Evolutionary conservation across 2,888 invertebrate species (phyloP).

Genomic region (Amiota mariae): DNA sequence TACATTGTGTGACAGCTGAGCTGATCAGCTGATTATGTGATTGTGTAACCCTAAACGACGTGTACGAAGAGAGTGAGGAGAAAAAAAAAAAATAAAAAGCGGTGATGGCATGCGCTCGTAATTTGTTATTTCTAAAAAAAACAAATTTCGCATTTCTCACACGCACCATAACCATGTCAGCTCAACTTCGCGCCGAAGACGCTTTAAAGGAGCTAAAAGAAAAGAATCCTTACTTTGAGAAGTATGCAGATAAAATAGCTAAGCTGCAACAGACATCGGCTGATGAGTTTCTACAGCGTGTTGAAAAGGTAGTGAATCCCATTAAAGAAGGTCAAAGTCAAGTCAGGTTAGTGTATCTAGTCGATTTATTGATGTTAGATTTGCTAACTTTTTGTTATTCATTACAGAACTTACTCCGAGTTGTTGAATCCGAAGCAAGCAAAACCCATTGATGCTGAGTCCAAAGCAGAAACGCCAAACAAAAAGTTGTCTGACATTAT

Average conservation of each 20-base stretch:
- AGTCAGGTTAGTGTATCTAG: constrained; percentile 54
- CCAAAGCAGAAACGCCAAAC: constrained; percentile 71
- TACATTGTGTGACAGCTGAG: too few relatives aligned
- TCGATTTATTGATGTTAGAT: neutral
- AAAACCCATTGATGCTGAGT: constrained; percentile 36
- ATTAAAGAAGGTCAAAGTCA: constrained; percentile 66
- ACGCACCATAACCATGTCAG: constrained; percentile 72
- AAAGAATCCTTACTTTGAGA: constrained; percentile 85
- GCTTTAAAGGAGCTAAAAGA: constrained; percentile 75
- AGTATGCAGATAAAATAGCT: constrained; percentile 86
- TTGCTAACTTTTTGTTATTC: neutral
- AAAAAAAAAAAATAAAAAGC: neutral
- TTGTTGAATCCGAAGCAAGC: constrained; percentile 79
- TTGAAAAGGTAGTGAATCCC: constrained; percentile 75
- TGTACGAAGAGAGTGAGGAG: neutral
- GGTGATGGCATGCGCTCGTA: constrained; percentile 55
- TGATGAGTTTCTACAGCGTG: constrained; percentile 80
- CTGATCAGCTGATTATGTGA: neutral
- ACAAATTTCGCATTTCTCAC: constrained; percentile 30
- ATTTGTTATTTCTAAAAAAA: constrained; percentile 37
- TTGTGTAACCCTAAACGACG: neutral
- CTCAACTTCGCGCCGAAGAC: constrained; percentile 73
- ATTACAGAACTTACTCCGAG: constrained; percentile 78
- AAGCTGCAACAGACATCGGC: constrained; percentile 83
- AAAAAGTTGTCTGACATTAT: constrained; percentile 80